These are phyloP conservation scores for Poecilia gillii DNA, from an alignment of 2,797 vertebrate species.

Conservation along the genomic window DNA sequence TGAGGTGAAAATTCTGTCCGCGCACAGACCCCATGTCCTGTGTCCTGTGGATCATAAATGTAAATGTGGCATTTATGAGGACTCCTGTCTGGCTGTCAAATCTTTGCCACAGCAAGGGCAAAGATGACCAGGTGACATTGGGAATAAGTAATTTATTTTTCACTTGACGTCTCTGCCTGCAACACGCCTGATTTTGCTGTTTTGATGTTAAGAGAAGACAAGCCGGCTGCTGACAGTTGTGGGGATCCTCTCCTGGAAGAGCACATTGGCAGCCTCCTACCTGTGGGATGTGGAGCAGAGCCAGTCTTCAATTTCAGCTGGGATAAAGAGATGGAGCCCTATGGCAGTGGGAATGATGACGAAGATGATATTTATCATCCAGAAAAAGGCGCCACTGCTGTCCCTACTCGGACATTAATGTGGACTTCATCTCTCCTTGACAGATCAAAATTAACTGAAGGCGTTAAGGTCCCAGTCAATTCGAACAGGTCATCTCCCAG, in stretches of 20 bases:
- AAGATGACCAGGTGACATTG: constrained; percentile 74
- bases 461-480: constrained; percentile 3
- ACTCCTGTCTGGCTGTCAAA: constrained; percentile 61
- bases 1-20: constrained; percentile 56
- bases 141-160: constrained; percentile 47
- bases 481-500: constrained; percentile 40
- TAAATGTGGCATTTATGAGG: constrained; percentile 75
- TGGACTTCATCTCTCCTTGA: constrained; percentile 21
- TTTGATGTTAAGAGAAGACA: constrained; percentile 79
- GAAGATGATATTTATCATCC: constrained; percentile 10
- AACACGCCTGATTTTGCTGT: constrained; percentile 72
- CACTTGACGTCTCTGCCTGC: constrained; percentile 53
- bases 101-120: constrained; percentile 76
- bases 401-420: constrained; percentile 38
- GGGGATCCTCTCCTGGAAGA: constrained; percentile 65
- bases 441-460: constrained; percentile 25
- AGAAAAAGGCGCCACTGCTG: constrained; percentile 15
- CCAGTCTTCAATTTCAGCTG: constrained; percentile 72
- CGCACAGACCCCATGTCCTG: constrained; percentile 42
- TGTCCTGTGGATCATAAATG: constrained; percentile 77
- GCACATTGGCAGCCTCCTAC: constrained; percentile 67
- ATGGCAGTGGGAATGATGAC: constrained; percentile 60
- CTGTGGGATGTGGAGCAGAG: constrained; percentile 70
- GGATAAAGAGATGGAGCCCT: constrained; percentile 53
- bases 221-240: constrained; percentile 71